Base-by-base conservation (phyloP, 2,888 invertebrate species). In the Callyntrura guangdongensis region DNA sequence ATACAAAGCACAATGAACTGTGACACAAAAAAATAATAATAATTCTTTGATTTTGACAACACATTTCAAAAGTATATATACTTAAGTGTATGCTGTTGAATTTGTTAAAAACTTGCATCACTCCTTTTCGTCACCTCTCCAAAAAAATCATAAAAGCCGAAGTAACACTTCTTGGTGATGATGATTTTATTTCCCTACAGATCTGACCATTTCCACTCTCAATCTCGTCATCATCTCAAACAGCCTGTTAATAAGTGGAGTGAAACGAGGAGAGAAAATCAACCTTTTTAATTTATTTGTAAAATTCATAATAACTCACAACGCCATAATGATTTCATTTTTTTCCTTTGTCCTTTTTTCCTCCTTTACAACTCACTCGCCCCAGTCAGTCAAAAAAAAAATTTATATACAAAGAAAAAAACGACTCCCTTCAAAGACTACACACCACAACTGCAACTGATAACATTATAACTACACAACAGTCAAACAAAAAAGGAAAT, bases 271-370 rank as follows among this genome's bases (percentile, higher is more conserved):
- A 69, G 74, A 90, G 64, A 64, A 59, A 86, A 90, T 59, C 90
- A 86, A 86, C 90, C 90, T 86, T 83, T 36, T 90, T 86, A 86
- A 90, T 86, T 86, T 90, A 90, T 86, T 59, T 86, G 86, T 86
- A 72, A 25, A 49, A 86, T 83, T 61, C 49, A 90, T 90, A 90
- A 90, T 90, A 90, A 86, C 90, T 90, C 90, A 67, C 69, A 90
- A 81, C 86, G 82, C 86, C 86, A 90, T 79, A 86, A 86, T 82
- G 81, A 90, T 82, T 90, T 82, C 67, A 77, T 85, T 85, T 86
- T 86, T n/a, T 61, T 83, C 83, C 56, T 83, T 69, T 67, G 72
- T 81, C 49, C 72, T 83, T 90, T 86, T 81, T 36, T 61, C 61
- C 49, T 61, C 47, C 59, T 90, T 86, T 47, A 86, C 74, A 86